Percentiles rank a stretch among this genome's conserved stretches.
phyloP scores from a whole-genome alignment of 2,888 invertebrate genomes.

The Onthophagus sagittarius region DNA sequence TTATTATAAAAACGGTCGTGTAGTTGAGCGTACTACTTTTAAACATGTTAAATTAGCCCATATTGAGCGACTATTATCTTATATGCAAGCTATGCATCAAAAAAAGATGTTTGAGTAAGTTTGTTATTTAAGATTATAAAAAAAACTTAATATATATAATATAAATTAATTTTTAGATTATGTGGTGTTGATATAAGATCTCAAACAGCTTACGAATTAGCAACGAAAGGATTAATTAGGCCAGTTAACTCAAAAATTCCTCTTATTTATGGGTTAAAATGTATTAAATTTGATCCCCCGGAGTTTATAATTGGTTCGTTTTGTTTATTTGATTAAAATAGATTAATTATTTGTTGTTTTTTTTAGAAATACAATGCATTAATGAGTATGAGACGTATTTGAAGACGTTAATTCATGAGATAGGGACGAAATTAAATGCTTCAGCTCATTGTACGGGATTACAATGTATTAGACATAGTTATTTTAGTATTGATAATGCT shows the following conservation, averaged over 20 bases:
- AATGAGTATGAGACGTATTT: conserved; percentile 82
- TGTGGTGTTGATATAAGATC: conserved; percentile 80
- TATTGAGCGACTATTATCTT: conserved; percentile 70
- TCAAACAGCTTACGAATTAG: conserved; percentile 87
- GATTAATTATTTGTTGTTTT: conserved; percentile 22
- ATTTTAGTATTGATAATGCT: conserved; percentile 72
- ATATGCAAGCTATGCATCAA: conserved; percentile 84
- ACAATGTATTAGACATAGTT: conserved; percentile 78
- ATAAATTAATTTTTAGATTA: conserved; percentile 52
- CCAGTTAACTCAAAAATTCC: conserved; percentile 68
- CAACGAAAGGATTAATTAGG: conserved; percentile 74
- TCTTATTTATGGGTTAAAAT: conserved; percentile 80
- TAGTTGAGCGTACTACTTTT: conserved; percentile 66
- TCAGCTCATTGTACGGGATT: conserved; percentile 77
- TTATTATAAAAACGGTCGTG: conserved; percentile 66
- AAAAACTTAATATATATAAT: no score
- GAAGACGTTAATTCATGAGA: conserved; percentile 72
- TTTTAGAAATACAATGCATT: conserved; percentile 77
- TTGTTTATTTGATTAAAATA: background rate
- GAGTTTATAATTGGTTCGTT: conserved; percentile 75
- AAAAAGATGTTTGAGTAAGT: conserved; percentile 80
- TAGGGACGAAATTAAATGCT: conserved; percentile 75
- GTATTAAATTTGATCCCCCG: conserved; percentile 77
- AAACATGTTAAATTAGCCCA: conserved; percentile 64
- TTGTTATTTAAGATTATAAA: conserved; percentile 2